Evolutionary conservation across 1,140 invertebrate species (phyloP), one percentile per base, ranked within the genome.

Genomic region (Sarcophaga bullata): DNA sequence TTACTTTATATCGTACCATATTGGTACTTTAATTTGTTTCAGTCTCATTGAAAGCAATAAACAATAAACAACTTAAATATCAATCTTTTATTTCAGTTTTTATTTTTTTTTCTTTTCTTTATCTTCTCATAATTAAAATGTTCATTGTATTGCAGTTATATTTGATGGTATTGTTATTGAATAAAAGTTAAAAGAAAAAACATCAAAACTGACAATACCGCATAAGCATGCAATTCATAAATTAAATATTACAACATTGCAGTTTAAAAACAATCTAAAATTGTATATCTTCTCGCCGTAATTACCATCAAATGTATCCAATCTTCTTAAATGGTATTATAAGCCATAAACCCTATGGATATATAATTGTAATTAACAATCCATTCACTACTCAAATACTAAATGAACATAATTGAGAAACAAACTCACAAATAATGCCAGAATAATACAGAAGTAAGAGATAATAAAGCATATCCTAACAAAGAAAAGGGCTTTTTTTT

Each of bases 11-110:
- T 3, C 68, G 6, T 10, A 52, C 13, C 50, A 52, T 52, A 13
- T 10, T 58, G 54, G 54, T 58, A 58, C 54, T 58, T 58, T n/a
- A 58, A 58, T 58, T 58, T 58, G 54, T n/a, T 58, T 58, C 54
- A 58, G 54, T 58, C 54, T 13, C 54, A 58, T 58, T 58, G 54
- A 13, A 58, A n/a, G 54, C 54, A 58, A 58, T 58, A 58, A 37
- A 58, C 54, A 58, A 58, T 58, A 58, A 37, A 58, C n/a, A n/a
- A 58, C 10, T 58, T 58, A 58, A 58, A 58, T 58, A 58, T 58
- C 54, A 58, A 58, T 58, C 54, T 58, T 58, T 58, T 0, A n/a
- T 17, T 62, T 68, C 19, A 37, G n/a, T n/a, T n/a, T n/a, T n/a
- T n/a, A n/a, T n/a, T n/a, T 37, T 37, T 37, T 37, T 37, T 37